phyloP scores from a whole-genome alignment of 2,888 invertebrate genomes.

The Neoascia interrupta region DNA sequence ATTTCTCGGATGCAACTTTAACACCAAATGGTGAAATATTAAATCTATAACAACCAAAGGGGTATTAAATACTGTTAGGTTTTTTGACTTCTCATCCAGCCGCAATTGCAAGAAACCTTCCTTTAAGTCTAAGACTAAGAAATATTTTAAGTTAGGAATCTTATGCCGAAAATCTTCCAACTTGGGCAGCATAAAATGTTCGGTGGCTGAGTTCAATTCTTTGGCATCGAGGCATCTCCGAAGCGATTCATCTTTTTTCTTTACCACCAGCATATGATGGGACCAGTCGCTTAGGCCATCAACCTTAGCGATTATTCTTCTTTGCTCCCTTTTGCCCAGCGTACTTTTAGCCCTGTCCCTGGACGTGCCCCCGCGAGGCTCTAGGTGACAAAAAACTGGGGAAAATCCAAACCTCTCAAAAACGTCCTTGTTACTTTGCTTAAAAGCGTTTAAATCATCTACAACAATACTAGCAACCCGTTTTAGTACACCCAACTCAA shows the following conservation, averaged over 20 bases:
- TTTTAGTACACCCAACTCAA: constrained; percentile 2
- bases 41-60: too few relatives aligned
- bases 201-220: constrained; percentile 16
- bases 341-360: constrained; percentile 45
- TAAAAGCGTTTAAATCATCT: background rate
- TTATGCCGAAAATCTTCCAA: constrained; percentile 3
- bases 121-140: constrained; percentile 4
- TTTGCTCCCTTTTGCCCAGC: constrained; percentile 53
- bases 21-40: constrained; percentile 6
- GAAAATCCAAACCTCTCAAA: constrained; percentile 7
- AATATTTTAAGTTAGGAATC: constrained; percentile 4
- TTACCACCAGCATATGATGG: constrained; percentile 11
- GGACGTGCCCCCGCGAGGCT: background rate
- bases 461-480: constrained; percentile 20
- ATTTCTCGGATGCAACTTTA: constrained; percentile 5
- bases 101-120: constrained; percentile 1
- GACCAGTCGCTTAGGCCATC: constrained; percentile 1
- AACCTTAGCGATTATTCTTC: constrained; percentile 45
- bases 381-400: constrained; percentile 4
- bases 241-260: constrained; percentile 10
- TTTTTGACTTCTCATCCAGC: constrained; percentile 24
- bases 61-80: constrained; percentile 55
- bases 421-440: constrained; percentile 8
- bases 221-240: constrained; percentile 7
- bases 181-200: constrained; percentile 1